Base-by-base conservation (phyloP, 2,113 vertebrate species). In the Rafetus swinhoei region DNA sequence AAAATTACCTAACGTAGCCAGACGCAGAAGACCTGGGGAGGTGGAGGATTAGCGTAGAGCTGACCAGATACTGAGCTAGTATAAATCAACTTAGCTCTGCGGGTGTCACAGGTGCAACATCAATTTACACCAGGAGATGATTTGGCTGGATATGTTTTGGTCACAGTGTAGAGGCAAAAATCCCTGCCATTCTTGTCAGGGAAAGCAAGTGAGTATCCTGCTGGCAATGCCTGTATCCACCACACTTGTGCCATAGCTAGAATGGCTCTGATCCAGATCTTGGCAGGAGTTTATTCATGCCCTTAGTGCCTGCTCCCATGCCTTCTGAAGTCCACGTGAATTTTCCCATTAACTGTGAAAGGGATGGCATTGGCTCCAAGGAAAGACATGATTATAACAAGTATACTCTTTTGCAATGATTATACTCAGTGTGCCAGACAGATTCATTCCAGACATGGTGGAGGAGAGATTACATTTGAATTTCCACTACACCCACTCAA, bases 401-500 rank as follows among this genome's bases (percentile, higher is more conserved):
- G 86, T 52, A 90, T 10, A 35, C 55, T 65, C 87, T 96, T 69
- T 93, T 93, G 82, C 85, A 82, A 79, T 69, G 54, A 84, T 69
- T 62, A 94, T 53, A 82, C 53, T 90, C 79, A 12, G 72, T 89
- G 95, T 96, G 82, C 90, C 92, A 97, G 90, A 87, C 2, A 95
- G 92, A 95, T 89, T 74, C 53, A 95, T 92, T 60, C 82, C 92
- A 80, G 92, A 92, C 76, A 55, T 79, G 65, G 79, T 85, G 39
- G 87, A 80, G 94, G 88, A 90, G 53, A 76, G 82, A 83, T 72
- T 50, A 82, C 92, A 60, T 77, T 57, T 94, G 84, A 85, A 89
- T 95, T 95, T 97, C 97, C 89, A 94, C 79, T 5, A 1, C 80
- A 94, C 82, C 87, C 95, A 92, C 54, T 1, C 79, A 93, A 90